Percentiles rank a stretch among this genome's conserved stretches.
These are phyloP conservation scores for Oreochromis tanganicae DNA, from an alignment of 2,113 vertebrate genomes.

Conservation along the genomic window DNA sequence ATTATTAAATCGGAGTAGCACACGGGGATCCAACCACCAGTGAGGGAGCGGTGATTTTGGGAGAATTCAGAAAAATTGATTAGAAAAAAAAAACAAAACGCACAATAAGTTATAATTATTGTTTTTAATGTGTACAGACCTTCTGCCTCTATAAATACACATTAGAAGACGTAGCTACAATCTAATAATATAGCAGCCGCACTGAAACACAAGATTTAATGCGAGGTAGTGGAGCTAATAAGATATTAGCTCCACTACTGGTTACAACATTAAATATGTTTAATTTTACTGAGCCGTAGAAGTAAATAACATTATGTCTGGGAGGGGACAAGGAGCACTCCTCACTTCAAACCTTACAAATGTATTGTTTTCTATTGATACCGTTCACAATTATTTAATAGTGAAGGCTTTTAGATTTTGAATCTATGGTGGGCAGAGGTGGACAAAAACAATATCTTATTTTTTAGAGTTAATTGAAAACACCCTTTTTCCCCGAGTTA, in stretches of 20 bases:
- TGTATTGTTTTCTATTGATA: rapidly evolving
- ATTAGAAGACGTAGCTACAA: not conserved
- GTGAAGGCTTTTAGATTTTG: not conserved
- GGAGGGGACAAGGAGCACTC: not conserved
- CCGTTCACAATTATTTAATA: not conserved
- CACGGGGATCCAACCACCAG: rapidly evolving
- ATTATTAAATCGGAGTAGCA: not conserved
- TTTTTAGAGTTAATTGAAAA: not conserved
- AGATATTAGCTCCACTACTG: not conserved
- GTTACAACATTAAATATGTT: not conserved
- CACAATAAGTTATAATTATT: not conserved
- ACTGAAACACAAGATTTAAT: not conserved
- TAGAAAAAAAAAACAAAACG: not conserved
- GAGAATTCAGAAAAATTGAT: not conserved
- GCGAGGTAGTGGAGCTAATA: not conserved
- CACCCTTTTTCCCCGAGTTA: not conserved
- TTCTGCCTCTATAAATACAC: not conserved
- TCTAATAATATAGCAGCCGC: not conserved
- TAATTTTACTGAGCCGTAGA: not conserved
- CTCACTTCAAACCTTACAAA: not conserved
- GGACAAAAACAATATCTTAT: not conserved
- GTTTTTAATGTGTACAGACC: not conserved
- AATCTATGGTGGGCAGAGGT: not conserved
- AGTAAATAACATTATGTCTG: not conserved
- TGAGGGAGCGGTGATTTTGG: not conserved